Base-by-base conservation (phyloP, 2,888 invertebrate species). In the Acanthosoma haemorrhoidale region DNA sequence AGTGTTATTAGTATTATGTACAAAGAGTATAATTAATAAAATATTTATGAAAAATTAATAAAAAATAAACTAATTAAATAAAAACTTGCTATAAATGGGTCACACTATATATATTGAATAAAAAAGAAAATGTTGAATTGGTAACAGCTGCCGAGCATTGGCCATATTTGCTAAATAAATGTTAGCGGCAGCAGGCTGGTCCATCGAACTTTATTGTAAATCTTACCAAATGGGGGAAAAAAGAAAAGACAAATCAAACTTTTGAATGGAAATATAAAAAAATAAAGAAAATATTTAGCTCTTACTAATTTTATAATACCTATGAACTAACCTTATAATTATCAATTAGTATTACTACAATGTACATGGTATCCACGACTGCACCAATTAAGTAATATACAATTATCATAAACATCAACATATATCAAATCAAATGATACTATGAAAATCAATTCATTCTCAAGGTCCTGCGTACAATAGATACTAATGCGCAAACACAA, bases 311-410 rank as follows among this genome's bases (percentile, higher is more conserved):
- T 51, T 25, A 25, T 51, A 51, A 51, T 51, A 25, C 51, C 51
- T 51, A 51, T n/a, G n/a, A 51, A 51, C 51, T 51, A 51, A 25
- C 51, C 51, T 51, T 51, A 51, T 25, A n/a, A 51, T 51, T 51
- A 51, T 25, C 18, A 13, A 51, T 51, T 25, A 2, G n/a, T 29
- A 51, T 4, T 6, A 25, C 51, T 51, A 51, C n/a, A 51, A 51
- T 51, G 29, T 51, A 25, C 51, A 51, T 25, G 25, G 29, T 51
- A 51, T 51, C 25, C 51, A 51, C 29, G 25, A 25, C n/a, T 51
- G 51, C 51, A 51, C 13, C 13, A 51, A 5, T 25, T 11, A 9
- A 51, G 8, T 51, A 51, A 25, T 51, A 25, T 51, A 51, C 51
- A 51, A 25, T 16, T 51, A 51, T 51, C 21, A 25, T 51, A n/a